Percentiles rank a stretch among this genome's conserved stretches.
Conservation (phyloP, 1,140 invertebrate genomes). For the Dreissena rostriformis region DNA sequence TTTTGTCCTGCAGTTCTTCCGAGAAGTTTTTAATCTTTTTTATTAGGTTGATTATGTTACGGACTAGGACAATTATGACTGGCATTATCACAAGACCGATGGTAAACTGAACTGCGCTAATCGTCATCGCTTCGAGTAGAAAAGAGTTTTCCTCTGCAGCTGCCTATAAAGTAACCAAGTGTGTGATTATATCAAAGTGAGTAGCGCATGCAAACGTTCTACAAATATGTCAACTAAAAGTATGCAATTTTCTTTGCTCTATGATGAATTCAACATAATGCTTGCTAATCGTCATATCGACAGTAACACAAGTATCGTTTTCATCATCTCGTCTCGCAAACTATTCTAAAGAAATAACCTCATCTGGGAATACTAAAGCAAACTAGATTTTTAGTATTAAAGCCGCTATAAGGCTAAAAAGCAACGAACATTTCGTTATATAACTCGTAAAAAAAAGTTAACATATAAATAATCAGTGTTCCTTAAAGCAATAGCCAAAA, state of each 20-base stretch:
- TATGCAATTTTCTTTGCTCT: background rate
- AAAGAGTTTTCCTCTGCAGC: slow-evolving; percentile 18
- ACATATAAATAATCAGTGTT: no score
- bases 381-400: no score
- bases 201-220: no score
- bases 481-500: no score
- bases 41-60: slow-evolving; percentile 26
- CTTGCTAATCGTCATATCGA: background rate
- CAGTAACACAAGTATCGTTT: background rate
- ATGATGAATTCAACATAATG: background rate
- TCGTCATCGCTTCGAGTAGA: background rate
- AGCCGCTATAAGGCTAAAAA: no score
- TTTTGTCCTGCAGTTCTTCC: slow-evolving; percentile 18
- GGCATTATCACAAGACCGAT: slow-evolving; percentile 4
- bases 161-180: background rate
- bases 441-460: no score
- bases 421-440: no score
- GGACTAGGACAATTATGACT: slow-evolving; percentile 9
- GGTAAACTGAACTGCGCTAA: slow-evolving; percentile 12
- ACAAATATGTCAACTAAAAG: no score
- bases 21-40: slow-evolving; percentile 44
- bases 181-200: background rate
- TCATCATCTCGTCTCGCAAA: no score
- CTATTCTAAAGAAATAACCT: no score
- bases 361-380: no score